Percentiles rank a stretch among this genome's conserved stretches.
These are phyloP conservation scores for Dermochelys coriacea DNA, from an alignment of 2,797 vertebrate species.

Conservation along the genomic window DNA sequence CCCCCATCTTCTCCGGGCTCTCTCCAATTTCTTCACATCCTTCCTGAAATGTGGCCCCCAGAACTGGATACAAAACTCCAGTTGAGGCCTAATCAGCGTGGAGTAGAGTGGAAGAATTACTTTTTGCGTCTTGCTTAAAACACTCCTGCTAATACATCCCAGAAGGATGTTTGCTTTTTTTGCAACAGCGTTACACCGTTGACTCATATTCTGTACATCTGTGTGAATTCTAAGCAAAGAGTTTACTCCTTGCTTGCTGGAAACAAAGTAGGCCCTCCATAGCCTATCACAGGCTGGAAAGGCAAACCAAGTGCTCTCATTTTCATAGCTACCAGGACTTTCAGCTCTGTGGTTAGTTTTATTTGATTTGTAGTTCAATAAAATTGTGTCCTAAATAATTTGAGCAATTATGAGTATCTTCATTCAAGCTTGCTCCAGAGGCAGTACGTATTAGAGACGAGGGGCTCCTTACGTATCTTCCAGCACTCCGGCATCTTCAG, in stretches of 20 bases:
- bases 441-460: neutral
- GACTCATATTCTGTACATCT: neutral
- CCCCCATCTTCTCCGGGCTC: too few relatives aligned
- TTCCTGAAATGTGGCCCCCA: too few relatives aligned
- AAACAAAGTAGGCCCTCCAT: neutral
- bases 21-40: too few relatives aligned
- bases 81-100: too few relatives aligned
- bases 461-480: neutral
- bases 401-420: neutral
- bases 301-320: neutral
- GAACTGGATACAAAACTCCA: too few relatives aligned
- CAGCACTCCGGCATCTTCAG: neutral
- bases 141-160: too few relatives aligned
- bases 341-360: neutral
- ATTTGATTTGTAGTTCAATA: neutral
- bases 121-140: too few relatives aligned
- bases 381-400: neutral
- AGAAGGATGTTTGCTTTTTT: too few relatives aligned
- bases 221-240: fast-evolving
- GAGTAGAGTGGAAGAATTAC: too few relatives aligned
- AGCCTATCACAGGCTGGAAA: neutral
- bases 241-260: neutral
- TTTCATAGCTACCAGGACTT: neutral
- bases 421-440: neutral
- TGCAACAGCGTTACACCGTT: too few relatives aligned